Base-by-base conservation (phyloP, 2,113 vertebrate species). In the Crotalus tigris region DNA sequence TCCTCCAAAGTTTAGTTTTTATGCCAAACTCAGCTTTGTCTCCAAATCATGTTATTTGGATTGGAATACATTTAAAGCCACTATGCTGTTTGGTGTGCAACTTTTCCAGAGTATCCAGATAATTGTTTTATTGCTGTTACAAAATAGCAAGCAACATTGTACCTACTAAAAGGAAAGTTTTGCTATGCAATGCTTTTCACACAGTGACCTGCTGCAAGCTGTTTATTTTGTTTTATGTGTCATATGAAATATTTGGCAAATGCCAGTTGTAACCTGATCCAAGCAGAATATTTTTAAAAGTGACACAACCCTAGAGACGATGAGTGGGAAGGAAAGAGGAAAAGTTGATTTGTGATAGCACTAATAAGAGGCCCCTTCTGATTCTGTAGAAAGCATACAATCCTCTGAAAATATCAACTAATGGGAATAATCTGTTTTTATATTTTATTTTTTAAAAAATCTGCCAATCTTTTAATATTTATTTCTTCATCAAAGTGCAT, bases 181-280 rank as follows among this genome's bases (percentile, higher is more conserved):
- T 85, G 26, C 55, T 61, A 86, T 61, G 69, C 88, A n/a, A 75
- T 39, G 58, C 44, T 92, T 12, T 46, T 53, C 89, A 64, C 93
- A 85, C 39, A 85, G 89, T 88, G 87, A 87, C 89, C 59, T 88
- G 61, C 58, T 90, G 59, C 19, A 57, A 69, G 51, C 59, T 75
- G 85, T 58, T 92, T 92, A 51, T 90, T 92, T 90, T 85, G 59
- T 85, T 88, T 58, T 59, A 11, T 57, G 88, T 87, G 85, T 87
- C 89, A 61, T 55, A n/a, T 33, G 39, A 87, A 92, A 81, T 88
- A 92, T 61, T 88, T 88, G 91, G 89, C 91, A 91, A 94, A 92
- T 88, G 61, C 57, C 91, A 10, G 59, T 53, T 92, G 85, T 89
- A 92, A 88, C 81, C 44, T 51, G 91, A 92, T n/a, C 85, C 49